phyloP scores from a whole-genome alignment of 2,113 vertebrate genomes.

The cattle (Bos taurus) region DNA sequence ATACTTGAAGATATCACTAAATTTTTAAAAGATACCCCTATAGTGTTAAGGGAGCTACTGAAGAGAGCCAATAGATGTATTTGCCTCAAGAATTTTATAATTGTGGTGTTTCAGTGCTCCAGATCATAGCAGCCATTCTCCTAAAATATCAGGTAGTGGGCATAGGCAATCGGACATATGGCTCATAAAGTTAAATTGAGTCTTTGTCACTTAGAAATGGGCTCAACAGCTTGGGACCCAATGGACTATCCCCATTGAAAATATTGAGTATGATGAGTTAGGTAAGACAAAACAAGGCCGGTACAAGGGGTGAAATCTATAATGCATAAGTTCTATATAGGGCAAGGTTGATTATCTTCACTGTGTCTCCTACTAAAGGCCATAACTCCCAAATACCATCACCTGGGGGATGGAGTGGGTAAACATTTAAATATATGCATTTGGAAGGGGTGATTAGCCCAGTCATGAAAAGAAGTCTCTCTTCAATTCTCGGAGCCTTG shows the following conservation, averaged over 20 bases:
- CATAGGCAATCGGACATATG: background rate
- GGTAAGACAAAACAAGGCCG: background rate
- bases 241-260: background rate
- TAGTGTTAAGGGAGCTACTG: background rate
- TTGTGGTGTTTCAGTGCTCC: background rate
- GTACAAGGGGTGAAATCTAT: background rate
- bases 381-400: background rate
- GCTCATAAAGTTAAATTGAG: background rate
- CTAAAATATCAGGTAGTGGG: background rate
- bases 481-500: constrained; percentile 83
- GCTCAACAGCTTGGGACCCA: background rate
- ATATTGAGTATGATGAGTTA: background rate
- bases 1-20: background rate
- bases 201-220: background rate
- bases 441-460: constrained; percentile 37
- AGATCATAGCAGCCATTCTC: background rate
- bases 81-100: background rate
- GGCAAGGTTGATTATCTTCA: background rate
- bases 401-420: background rate
- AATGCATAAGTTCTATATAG: background rate
- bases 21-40: background rate
- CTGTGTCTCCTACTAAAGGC: background rate
- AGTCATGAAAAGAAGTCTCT: constrained; percentile 21
- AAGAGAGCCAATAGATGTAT: background rate
- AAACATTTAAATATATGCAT: background rate